Conservation (phyloP, 1,140 invertebrate species). For the Asbolus verrucosus region DNA sequence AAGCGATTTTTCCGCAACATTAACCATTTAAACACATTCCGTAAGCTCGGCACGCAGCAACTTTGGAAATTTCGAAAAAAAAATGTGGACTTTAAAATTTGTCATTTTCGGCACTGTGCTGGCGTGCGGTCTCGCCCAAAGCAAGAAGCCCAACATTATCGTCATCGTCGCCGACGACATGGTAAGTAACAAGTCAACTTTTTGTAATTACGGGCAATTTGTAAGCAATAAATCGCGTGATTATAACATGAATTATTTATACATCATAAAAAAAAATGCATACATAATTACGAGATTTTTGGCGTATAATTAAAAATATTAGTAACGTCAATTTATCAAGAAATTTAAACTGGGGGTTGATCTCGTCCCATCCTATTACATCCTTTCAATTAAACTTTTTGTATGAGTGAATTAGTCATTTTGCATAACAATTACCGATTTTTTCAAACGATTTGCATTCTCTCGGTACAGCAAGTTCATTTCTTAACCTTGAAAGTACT, state of each 20-base stretch:
- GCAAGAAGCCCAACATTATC: conserved; percentile 69
- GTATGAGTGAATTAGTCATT: conserved; percentile 19
- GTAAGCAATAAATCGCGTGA: neutral
- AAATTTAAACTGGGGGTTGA: no score
- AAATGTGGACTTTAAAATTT: conserved; percentile 9
- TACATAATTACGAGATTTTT: no score
- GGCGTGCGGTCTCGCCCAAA: conserved; percentile 22
- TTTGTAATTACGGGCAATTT: neutral
- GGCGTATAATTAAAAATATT: no score
- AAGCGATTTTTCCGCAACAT: conserved; percentile 39
- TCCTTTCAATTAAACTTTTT: no score
- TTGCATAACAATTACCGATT: conserved; percentile 4
- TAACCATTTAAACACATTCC: conserved; percentile 35
- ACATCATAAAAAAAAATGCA: no score
- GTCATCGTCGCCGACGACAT: conserved; percentile 75
- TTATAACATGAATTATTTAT: no score
- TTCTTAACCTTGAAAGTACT: conserved; percentile 38
- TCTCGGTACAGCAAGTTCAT: conserved; percentile 30
- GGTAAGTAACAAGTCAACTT: no score
- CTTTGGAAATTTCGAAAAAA: neutral
- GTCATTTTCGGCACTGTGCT: conserved; percentile 7
- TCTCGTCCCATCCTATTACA: neutral
- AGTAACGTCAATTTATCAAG: no score
- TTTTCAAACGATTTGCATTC: conserved; percentile 12
- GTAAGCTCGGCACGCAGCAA: neutral